A percentile compares a stretch with the other conserved stretches of the same genome.
These are phyloP conservation scores for Gambusia affinis DNA, from an alignment of 2,113 vertebrate species.

Conservation along the genomic window DNA sequence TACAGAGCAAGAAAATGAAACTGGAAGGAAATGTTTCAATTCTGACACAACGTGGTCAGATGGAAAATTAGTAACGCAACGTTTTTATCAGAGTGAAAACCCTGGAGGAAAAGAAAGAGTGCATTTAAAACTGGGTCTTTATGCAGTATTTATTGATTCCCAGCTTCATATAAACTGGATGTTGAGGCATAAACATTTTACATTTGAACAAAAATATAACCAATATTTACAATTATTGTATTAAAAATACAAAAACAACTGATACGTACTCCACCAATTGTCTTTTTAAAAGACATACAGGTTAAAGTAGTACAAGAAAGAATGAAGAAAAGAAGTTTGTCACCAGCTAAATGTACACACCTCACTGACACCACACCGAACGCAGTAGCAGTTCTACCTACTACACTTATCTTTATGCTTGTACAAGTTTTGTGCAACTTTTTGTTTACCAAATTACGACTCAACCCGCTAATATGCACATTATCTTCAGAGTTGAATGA, in stretches of 20 bases:
- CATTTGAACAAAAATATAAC: constrained; percentile 99
- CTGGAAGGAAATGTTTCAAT: constrained; percentile 59
- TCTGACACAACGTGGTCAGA: constrained; percentile 69
- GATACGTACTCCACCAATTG: constrained; percentile 99
- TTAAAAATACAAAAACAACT: constrained; percentile 99
- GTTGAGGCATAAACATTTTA: constrained; percentile 99
- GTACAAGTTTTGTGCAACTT: constrained; percentile 94
- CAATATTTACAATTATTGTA: constrained; percentile 99
- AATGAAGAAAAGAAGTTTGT: constrained; percentile 87
- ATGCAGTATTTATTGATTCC: constrained; percentile 96
- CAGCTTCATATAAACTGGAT: constrained; percentile 98
- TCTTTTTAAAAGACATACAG: constrained; percentile 99
- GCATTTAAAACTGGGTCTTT: constrained; percentile 74
- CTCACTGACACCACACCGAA: constrained; percentile 98
- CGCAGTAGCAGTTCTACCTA: constrained; percentile 96
- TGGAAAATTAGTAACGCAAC: constrained; percentile 71
- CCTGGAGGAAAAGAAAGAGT: constrained; percentile 57
- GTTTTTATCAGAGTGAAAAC: constrained; percentile 67
- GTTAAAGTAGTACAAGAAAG: constrained; percentile 98
- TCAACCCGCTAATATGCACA: constrained; percentile 91
- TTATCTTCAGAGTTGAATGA: constrained; percentile 89
- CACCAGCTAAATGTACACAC: constrained; percentile 99
- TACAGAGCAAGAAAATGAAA: constrained; percentile 45
- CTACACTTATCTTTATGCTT: constrained; percentile 95
- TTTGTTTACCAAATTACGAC: constrained; percentile 84